Percentiles rank a stretch among this genome's conserved stretches.
phyloP scores from a whole-genome alignment of 2,888 invertebrate genomes.

The Drosophila prolongata region DNA sequence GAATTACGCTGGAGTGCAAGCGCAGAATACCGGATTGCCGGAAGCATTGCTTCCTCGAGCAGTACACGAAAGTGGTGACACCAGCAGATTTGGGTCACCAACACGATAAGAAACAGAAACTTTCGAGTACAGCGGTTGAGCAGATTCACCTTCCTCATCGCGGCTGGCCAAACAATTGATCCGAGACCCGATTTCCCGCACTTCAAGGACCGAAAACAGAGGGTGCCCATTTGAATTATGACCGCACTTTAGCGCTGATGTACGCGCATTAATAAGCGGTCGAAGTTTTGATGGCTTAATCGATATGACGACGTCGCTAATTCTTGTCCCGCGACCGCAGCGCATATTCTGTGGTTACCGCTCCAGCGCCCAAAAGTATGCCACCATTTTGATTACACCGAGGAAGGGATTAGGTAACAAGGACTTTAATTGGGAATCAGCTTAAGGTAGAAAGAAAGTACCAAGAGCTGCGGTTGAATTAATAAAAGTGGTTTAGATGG shows the following conservation, averaged over 20 bases:
- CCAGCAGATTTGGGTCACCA: conserved; percentile 39
- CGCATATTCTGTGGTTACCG: conserved; percentile 31
- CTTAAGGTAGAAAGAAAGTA: not conserved
- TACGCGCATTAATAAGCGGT: conserved; percentile 46
- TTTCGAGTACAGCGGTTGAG: conserved; percentile 38
- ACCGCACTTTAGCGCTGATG: conserved; percentile 42
- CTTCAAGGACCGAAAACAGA: not conserved
- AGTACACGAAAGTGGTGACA: conserved; percentile 18
- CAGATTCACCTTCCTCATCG: conserved; percentile 43
- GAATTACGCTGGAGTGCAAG: conserved; percentile 8
- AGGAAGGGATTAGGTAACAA: conserved; percentile 3
- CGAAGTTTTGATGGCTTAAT: conserved; percentile 42
- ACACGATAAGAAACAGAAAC: conserved; percentile 17
- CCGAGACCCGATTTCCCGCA: not conserved
- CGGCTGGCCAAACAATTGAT: conserved; percentile 8
- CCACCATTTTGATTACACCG: not conserved
- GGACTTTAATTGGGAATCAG: not conserved
- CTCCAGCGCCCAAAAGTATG: conserved; percentile 8
- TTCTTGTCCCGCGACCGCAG: conserved; percentile 13
- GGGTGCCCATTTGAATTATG: conserved; percentile 37
- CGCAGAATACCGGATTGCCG: conserved; percentile 8
- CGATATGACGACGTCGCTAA: conserved; percentile 18
- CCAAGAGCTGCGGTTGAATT: conserved; percentile 2
- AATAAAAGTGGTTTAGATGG: not conserved
- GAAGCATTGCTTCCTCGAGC: conserved; percentile 10